phyloP scores from a whole-genome alignment of 2,113 vertebrate species.

The Clinocottus analis region DNA sequence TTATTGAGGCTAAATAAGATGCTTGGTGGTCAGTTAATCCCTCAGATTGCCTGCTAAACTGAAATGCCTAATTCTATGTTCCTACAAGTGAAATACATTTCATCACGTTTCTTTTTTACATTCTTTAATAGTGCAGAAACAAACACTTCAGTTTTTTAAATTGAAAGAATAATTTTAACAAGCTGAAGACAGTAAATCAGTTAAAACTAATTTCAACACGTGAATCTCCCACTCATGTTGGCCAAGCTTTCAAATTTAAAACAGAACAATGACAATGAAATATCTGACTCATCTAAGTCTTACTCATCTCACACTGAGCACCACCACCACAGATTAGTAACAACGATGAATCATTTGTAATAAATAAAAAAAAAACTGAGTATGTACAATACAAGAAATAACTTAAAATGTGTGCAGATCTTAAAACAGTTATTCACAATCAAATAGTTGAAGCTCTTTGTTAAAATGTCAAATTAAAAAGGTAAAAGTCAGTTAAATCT shows the following conservation, averaged over 20 bases:
- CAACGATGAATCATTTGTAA: not conserved
- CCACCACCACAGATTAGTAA: not conserved
- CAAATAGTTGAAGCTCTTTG: not conserved
- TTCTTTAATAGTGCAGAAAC: slow-evolving; percentile 12
- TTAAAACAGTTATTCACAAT: not conserved
- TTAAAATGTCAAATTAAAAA: slow-evolving; percentile 38
- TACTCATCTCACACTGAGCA: slow-evolving; percentile 6
- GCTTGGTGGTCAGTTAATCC: not conserved
- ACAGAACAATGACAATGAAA: not conserved
- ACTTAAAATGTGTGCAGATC: not conserved
- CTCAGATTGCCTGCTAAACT: not conserved
- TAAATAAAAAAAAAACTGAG: not conserved
- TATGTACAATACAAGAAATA: not conserved
- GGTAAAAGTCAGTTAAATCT: not conserved
- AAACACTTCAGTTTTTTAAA: not conserved
- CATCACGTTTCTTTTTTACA: slow-evolving; percentile 31
- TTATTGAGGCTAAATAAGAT: not conserved
- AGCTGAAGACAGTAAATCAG: not conserved
- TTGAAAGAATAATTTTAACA: not conserved
- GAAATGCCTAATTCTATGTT: not conserved
- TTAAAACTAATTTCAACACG: slow-evolving; percentile 2
- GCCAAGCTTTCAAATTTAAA: not conserved
- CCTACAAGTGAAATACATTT: slow-evolving; percentile 22
- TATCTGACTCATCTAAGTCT: slow-evolving; percentile 13
- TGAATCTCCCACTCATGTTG: not conserved